phyloP scores from a whole-genome alignment of 1,140 invertebrate genomes.

The Hydropsyche tenuis region DNA sequence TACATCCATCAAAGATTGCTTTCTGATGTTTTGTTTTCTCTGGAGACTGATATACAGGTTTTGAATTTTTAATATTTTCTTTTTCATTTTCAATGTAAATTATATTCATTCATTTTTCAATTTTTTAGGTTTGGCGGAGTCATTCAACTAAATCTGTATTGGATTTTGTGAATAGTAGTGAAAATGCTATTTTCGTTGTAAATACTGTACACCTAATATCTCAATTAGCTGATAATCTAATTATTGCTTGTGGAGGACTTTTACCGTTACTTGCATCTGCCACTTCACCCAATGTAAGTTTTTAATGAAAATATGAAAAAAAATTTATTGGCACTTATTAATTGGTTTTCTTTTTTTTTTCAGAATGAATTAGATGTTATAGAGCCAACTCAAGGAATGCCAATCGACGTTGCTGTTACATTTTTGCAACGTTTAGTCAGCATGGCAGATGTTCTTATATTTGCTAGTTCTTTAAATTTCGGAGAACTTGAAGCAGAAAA shows the following conservation, averaged over 20 bases:
- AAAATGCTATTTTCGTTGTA: constrained; percentile 98
- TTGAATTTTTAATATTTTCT: constrained; percentile 37
- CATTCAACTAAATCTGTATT: constrained; percentile 96
- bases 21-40: constrained; percentile 94
- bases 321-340: no score
- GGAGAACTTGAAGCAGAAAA: constrained; percentile 98
- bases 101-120: constrained; percentile 18
- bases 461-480: constrained; percentile 96
- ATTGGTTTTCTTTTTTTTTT: constrained; percentile 48
- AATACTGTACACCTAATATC: constrained; percentile 99
- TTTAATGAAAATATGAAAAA: constrained; percentile 22
- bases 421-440: constrained; percentile 96
- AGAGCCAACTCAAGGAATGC: constrained; percentile 98
- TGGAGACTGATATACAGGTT: constrained; percentile 97
- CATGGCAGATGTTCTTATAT: constrained; percentile 98
- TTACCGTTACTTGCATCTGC: constrained; percentile 96
- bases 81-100: constrained; percentile 22
- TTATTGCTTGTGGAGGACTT: constrained; percentile 97
- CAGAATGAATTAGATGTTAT: constrained; percentile 98
- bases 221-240: constrained; percentile 97
- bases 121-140: constrained; percentile 72
- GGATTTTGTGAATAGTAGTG: constrained; percentile 97
- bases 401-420: constrained; percentile 95
- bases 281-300: constrained; percentile 95
- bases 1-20: constrained; percentile 96